Percentiles rank a stretch among this genome's conserved stretches.
Conservation (phyloP, 2,888 invertebrate species). For the Molorchus minor region DNA sequence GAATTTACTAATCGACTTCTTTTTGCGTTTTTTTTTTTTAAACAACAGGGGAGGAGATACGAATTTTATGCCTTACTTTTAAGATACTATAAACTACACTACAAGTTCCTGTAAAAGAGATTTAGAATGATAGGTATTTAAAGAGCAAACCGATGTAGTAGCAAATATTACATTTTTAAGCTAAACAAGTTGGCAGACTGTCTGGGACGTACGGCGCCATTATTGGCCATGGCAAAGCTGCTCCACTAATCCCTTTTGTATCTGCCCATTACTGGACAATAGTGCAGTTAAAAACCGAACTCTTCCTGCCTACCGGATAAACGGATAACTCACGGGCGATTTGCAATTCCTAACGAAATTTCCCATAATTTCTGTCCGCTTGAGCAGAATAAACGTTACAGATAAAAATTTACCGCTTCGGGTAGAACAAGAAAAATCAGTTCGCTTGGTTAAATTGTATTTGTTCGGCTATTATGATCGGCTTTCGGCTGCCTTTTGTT, state of each 20-base stretch:
- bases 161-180: neutral
- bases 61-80: no score
- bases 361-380: conserved; percentile 53
- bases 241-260: conserved; percentile 50
- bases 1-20: no score
- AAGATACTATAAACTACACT: no score
- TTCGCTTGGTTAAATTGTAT: conserved; percentile 50
- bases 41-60: no score
- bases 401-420: conserved; percentile 51
- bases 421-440: conserved; percentile 49
- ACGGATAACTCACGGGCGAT: conserved; percentile 8
- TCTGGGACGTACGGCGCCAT: conserved; percentile 49
- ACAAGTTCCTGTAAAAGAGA: no score
- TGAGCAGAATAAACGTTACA: conserved; percentile 57
- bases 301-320: conserved; percentile 22
- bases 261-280: conserved; percentile 37
- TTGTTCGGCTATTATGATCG: conserved; percentile 47
- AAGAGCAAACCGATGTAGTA: no score
- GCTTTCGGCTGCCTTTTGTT: conserved; percentile 49
- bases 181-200: conserved; percentile 26
- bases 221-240: conserved; percentile 49
- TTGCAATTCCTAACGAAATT: conserved; percentile 38
- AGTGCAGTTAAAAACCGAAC: neutral
- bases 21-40: no score
- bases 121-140: no score